A percentile compares a stretch with the other conserved stretches of the same genome.
phyloP scores from a whole-genome alignment of 2,113 vertebrate species.

The Bufo gargarizans region DNA sequence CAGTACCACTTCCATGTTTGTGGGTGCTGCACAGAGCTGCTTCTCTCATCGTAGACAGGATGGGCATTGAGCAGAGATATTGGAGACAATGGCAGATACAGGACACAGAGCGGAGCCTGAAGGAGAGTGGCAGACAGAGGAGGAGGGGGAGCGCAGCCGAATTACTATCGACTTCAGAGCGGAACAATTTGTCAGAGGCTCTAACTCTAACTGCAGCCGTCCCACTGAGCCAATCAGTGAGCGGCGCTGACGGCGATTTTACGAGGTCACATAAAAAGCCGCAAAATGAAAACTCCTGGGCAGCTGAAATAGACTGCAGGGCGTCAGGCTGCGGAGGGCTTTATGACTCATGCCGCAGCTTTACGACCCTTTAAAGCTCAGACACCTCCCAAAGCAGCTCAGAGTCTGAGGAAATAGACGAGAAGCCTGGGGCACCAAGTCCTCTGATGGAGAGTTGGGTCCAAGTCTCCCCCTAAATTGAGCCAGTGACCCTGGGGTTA shows the following conservation, averaged over 20 bases:
- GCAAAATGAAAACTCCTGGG: conserved; percentile 88
- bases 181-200: conserved; percentile 82
- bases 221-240: conserved; percentile 77
- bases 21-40: background rate
- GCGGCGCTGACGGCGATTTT: conserved; percentile 73
- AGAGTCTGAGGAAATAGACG: conserved; percentile 42
- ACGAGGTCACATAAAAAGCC: conserved; percentile 81
- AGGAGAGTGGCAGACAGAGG: conserved; percentile 40
- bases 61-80: background rate
- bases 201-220: conserved; percentile 83
- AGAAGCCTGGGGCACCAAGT: background rate
- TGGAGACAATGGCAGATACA: conserved; percentile 38
- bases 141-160: conserved; percentile 56
- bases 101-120: background rate
- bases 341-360: conserved; percentile 83
- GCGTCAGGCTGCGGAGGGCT: conserved; percentile 81
- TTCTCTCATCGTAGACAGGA: background rate
- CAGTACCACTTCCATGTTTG: background rate
- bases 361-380: conserved; percentile 83
- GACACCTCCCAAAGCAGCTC: conserved; percentile 68
- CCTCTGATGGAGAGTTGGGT: background rate
- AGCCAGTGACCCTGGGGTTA: background rate
- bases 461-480: background rate
- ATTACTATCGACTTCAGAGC: conserved; percentile 77
- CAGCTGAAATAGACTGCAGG: conserved; percentile 84